Percentiles rank a stretch among this genome's conserved stretches.
Evolutionary conservation across 1,140 invertebrate genomes (phyloP).

Genomic region (Lerema accius): DNA sequence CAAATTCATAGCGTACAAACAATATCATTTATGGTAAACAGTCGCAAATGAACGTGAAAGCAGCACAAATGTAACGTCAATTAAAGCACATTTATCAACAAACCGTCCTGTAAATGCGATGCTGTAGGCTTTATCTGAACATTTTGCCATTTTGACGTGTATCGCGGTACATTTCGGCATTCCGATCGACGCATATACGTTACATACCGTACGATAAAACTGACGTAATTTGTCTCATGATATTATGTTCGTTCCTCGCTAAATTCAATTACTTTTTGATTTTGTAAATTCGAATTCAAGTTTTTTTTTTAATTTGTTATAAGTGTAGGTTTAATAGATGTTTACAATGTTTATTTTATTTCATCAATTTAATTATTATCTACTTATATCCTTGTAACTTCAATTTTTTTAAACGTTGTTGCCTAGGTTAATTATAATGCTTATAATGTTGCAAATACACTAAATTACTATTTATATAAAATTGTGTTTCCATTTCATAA

Average conservation of each 20-base stretch:
- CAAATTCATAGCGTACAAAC: background rate
- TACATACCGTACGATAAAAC: background rate
- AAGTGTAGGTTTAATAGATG: too few species aligned
- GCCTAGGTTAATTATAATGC: too few species aligned
- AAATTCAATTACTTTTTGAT: too few species aligned
- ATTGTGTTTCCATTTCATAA: too few species aligned
- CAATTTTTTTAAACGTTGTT: too few species aligned
- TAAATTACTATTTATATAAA: too few species aligned
- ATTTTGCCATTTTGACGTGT: conserved; percentile 25
- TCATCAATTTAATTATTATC: too few species aligned
- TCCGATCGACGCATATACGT: background rate
- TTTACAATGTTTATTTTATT: too few species aligned
- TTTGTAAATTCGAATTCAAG: too few species aligned
- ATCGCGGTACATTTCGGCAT: background rate
- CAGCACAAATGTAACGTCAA: conserved; percentile 6
- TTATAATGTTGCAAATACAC: too few species aligned
- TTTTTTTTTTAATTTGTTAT: too few species aligned
- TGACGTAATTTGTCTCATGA: background rate
- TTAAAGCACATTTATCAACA: conserved; percentile 36
- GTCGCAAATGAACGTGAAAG: conserved; percentile 15
- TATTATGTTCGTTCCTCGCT: background rate
- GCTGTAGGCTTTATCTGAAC: conserved; percentile 6
- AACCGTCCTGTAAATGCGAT: conserved; percentile 7
- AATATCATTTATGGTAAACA: background rate
- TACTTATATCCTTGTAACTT: too few species aligned